Evolutionary conservation across 1,140 invertebrate genomes (phyloP), one percentile per base, ranked within the genome.

Genomic region (Microplitis mediator): DNA sequence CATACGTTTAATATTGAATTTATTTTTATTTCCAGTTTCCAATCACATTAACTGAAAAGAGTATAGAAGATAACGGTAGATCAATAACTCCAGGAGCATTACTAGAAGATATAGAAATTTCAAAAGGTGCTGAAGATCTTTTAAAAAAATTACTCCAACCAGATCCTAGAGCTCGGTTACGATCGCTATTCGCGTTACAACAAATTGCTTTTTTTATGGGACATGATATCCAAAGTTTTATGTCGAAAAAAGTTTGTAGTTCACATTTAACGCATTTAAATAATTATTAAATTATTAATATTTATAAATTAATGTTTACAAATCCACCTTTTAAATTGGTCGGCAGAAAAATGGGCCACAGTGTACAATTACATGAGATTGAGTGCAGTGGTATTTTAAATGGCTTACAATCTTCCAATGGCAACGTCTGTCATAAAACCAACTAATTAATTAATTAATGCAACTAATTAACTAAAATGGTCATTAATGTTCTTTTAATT

Each of bases 181-280:
- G 81, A 69, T 85, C 84, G 5, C 73, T 89, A 4, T 74, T 84
- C 3, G 77, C 77, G 3, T 78, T 89, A 35, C 84, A 88, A 74
- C 79, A 23, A 64, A 85, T 87, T 60, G 84, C 87, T n/a, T 89
- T 89, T 77, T 89, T 85, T 75, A 85, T 87, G 81, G 84, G 85
- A 23, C 76, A 84, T 62, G 80, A 86, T 72, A 75, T 89, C 63
- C 77, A 76, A 14, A 79, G 75, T 74, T 87, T 83, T 39, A 78
- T 77, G 34, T 54, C 71, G 23, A 87, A 84, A 73, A 80, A 84
- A 75, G 85, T 86, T 69, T 23, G 23, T 23, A 23, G 23, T 23
- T 23, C 23, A 23, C 23, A 23, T 23, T 23, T 23, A 1, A 23
- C 23, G n/a, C 23, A 23, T 23, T 23, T 11, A 61, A 61, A 31